Evolutionary conservation across 2,113 vertebrate genomes (phyloP).

Genomic region (Anolis sagrei): DNA sequence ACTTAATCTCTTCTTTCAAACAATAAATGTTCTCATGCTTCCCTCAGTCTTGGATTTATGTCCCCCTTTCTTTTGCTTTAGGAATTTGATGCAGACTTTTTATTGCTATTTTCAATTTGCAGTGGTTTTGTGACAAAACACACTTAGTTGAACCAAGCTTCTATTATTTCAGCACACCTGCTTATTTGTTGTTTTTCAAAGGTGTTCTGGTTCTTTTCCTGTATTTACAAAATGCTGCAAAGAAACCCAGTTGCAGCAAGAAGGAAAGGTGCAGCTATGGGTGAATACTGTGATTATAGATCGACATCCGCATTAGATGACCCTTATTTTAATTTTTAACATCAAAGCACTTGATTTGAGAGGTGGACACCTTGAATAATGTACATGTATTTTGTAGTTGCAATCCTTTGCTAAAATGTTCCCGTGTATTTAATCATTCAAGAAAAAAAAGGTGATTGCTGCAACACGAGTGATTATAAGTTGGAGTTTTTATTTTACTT

Average conservation of each 20-base stretch:
- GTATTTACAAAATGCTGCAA: background rate
- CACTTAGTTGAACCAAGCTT: background rate
- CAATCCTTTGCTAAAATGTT: background rate
- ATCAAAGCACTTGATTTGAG: slow-evolving; percentile 57
- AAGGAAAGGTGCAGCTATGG: slow-evolving; percentile 21
- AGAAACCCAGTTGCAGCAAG: background rate
- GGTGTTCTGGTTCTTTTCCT: slow-evolving; percentile 10
- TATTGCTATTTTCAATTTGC: background rate
- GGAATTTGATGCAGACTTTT: background rate
- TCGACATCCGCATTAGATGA: background rate
- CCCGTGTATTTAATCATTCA: slow-evolving; percentile 45
- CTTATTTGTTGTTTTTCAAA: background rate
- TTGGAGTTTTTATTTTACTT: background rate
- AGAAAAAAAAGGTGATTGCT: slow-evolving; percentile 37
- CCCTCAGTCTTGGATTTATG: background rate
- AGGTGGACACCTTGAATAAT: slow-evolving; percentile 35
- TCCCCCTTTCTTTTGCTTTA: background rate
- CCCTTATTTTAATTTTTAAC: slow-evolving; percentile 32
- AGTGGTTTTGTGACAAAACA: background rate
- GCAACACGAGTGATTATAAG: background rate
- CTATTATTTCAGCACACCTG: background rate
- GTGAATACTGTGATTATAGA: slow-evolving; percentile 57
- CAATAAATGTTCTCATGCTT: background rate
- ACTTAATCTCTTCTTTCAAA: background rate
- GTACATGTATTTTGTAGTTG: slow-evolving; percentile 25